Base-by-base conservation (phyloP, 2,888 invertebrate species). In the Rutpela maculata region DNA sequence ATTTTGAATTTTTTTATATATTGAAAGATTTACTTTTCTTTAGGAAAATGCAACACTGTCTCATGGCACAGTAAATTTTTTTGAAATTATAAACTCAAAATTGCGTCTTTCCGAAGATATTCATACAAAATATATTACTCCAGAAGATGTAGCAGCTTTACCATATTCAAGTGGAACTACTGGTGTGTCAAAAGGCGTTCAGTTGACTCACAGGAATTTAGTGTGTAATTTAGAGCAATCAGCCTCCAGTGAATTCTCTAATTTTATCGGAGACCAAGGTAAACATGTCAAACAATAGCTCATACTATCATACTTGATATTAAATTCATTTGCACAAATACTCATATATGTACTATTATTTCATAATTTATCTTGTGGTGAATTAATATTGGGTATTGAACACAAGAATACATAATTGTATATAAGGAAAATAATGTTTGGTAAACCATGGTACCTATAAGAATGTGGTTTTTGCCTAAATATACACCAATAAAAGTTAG, bases 161-260 rank as follows among this genome's bases (percentile, higher is more conserved):
- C 96, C 96, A 0, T 97, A 95, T 88, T 96, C 96, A 1, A 96
- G 96, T 87, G 95, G 95, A 1, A 97, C 97, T 0, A 97, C 96
- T 0, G 97, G 97, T 0, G 77, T 94, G 70, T 94, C 95, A 0
- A 95, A 95, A 90, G 95, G 95, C 1, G 95, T 95, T 0, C 91
- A 93, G 83, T 89, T 95, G 1, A 92, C 93, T 0, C 93, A 94
- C 86, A 35, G 17, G 12, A 80, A 80, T 26, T 71, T 68, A 55
- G 63, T 79, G 26, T 63, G 80, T 59, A 75, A 80, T 71, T 50
- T 78, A 9, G 38, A 59, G 66, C 73, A 81, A 31, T 56, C 72
- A 22, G 12, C 55, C 5, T 56, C 56, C 9, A 26, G 17, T 10
- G 68, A 56, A 69, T 69, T 69, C 57, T n/a, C 26, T 18, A 31